Evolutionary conservation across 2,888 invertebrate genomes (phyloP), one percentile per base, ranked within the genome.

Genomic region (Candidula unifasciata): DNA sequence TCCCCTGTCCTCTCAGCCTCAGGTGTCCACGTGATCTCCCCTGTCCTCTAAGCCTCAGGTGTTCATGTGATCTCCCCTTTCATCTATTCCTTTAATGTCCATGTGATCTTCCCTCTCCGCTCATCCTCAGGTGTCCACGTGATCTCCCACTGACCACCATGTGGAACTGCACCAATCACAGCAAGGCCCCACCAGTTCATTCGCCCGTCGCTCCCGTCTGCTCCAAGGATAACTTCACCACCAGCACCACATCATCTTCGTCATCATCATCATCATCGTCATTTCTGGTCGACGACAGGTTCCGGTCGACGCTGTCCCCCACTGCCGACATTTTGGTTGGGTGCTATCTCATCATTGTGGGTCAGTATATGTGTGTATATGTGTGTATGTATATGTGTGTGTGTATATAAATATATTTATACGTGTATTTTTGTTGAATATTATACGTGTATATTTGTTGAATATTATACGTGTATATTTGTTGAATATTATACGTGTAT

Each of bases 311-410:
- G 10, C 33, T 82, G 27, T 27, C 82, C 8, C 74, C 74, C 2
- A 35, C 76, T 13, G 82, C 24, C 2, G 82, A 82, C 30, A 78
- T 83, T 24, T 3, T 83, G 3, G 30, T 76, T 5, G 79, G 73
- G 21, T 79, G 71, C 18, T 78, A 83, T n/a, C 69, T 78, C 13
- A 69, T 83, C 24, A 1, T 60, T 1, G 8, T 78, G 18, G 78
- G 78, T 78, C n/a, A 77, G 78, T 78, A 3, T 2, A 16, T 6
- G 33, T 5, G 0, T 13, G 21, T n/a, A 16, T 60, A 5, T 60
- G n/a, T 60, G 0, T 24, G n/a, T 24, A 16, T 24, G n/a, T 60
- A 30, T 68, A 27, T 68, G n/a, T 68, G n/a, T 68, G n/a, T 68
- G 30, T 68, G n/a, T 66, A 27, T 66, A 64, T 64, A 64, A 24